Evolutionary conservation across 2,797 vertebrate species (phyloP), one percentile per base, ranked within the genome.

Genomic region (Eutrigla gurnardus): DNA sequence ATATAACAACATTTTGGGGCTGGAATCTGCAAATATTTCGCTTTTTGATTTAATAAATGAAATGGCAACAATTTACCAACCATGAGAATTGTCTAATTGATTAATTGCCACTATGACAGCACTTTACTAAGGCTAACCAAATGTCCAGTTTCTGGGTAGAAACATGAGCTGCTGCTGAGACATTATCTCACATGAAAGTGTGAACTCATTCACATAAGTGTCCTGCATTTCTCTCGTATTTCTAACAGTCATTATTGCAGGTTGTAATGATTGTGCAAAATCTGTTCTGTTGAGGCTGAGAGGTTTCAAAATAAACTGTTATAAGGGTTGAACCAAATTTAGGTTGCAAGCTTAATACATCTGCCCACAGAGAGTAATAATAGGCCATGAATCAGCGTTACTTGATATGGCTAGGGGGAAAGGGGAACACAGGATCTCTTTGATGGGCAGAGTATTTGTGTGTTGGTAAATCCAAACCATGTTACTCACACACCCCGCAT

Each of bases 401-500:
- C 42, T 15, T 65, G 67, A 70, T 70, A 76, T 72, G 77, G 85
- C 77, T 52, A 17, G 32, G 8, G 60, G 58, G 47, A 18, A 25
- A 67, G 47, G 32, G 11, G 25, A 61, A 61, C 68, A 68, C 40
- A 59, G 83, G 73, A 87, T 86, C 80, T 77, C 17, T 93, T 89
- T 89, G 81, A 86, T 75, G 65, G 77, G 76, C 55, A 71, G 60
- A 77, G 84, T 37, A 73, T 89, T 60, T 82, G 86, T 83, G 83
- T 61, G 77, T 46, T n/a, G 8, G 69, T 80, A 92, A 91, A 92
- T 92, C 91, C 80, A 53, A 77, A 55, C 55, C 13, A 46, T 80
- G 88, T 90, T 88, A 87, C 86, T 90, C 86, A 89, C 86, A 87
- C 86, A 88, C 82, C 64, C 68, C 3, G 69, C 80, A 85, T 80